These are phyloP conservation scores for Chrysolina oricalcia DNA, from an alignment of 2,888 invertebrate genomes.

Conservation along the genomic window DNA sequence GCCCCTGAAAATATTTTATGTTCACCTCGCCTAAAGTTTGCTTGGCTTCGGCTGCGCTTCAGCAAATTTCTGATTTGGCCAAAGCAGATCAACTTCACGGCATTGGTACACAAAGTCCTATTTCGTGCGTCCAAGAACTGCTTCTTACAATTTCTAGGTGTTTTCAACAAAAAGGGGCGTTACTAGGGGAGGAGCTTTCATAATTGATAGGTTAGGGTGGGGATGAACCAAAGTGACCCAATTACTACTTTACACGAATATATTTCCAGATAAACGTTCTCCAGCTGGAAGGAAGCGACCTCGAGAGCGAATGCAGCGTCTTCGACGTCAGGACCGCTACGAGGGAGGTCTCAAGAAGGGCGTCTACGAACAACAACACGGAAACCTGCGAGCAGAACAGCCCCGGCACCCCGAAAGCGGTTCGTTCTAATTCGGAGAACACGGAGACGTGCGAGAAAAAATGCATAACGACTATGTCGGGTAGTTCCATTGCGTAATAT, in stretches of 20 bases:
- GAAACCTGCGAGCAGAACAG: constrained; percentile 62
- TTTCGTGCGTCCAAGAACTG: no score
- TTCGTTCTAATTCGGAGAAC: constrained; percentile 74
- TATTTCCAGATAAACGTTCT: constrained; percentile 68
- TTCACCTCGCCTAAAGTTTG: no score
- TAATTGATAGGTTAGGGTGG: not conserved
- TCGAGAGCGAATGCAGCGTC: constrained; percentile 77
- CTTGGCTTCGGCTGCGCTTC: no score
- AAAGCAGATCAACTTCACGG: no score
- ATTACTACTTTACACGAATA: not conserved
- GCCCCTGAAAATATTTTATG: no score
- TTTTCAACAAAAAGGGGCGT: no score
- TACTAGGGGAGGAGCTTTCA: no score
- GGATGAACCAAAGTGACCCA: not conserved
- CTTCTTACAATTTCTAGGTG: no score
- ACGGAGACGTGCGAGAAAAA: constrained; percentile 74
- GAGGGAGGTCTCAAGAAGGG: constrained; percentile 69
- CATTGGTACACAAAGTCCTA: no score
- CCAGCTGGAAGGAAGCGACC: constrained; percentile 77
- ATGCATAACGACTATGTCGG: constrained; percentile 75
- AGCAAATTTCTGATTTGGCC: no score
- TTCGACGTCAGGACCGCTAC: constrained; percentile 76
- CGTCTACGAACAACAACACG: constrained; percentile 73
- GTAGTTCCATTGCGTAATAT: constrained; percentile 76
- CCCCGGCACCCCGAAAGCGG: constrained; percentile 70